Evolutionary conservation across 1,140 invertebrate genomes (phyloP).

Genomic region (Lordiphosa clarofinis): DNA sequence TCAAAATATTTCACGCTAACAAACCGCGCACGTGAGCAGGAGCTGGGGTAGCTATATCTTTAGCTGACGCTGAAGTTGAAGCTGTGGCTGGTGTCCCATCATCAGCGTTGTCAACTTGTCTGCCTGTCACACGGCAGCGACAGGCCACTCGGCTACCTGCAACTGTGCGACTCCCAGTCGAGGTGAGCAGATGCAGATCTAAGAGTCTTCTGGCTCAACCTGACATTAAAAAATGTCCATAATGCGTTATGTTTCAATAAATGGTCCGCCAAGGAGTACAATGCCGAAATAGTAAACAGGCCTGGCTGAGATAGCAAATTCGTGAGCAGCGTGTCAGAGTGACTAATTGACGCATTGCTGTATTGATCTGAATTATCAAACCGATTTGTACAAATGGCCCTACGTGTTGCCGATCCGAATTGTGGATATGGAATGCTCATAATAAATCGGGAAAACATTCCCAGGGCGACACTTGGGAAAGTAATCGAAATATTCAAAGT

Average conservation of each 20-base stretch:
- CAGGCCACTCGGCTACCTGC: conserved; percentile 66
- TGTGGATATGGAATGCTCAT: conserved; percentile 20
- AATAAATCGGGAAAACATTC: conserved; percentile 9
- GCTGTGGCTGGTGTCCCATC: conserved; percentile 19
- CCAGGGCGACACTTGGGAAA: conserved; percentile 4
- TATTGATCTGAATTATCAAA: conserved; percentile 66
- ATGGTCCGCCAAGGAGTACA: conserved; percentile 50
- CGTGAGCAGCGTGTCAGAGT: conserved; percentile 43
- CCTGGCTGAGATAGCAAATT: too few relatives aligned
- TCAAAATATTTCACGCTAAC: conserved; percentile 77
- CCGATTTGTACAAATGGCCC: conserved; percentile 51
- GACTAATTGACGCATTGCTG: conserved; percentile 56
- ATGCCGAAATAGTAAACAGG: conserved; percentile 64
- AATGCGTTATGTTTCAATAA: conserved; percentile 71
- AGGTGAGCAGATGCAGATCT: conserved; percentile 20
- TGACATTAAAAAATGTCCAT: conserved; percentile 71
- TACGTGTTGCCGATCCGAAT: conserved; percentile 32
- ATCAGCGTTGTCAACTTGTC: conserved; percentile 50
- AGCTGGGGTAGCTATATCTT: conserved; percentile 27
- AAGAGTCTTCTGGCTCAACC: conserved; percentile 7
- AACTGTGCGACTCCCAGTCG: conserved; percentile 61
- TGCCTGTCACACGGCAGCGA: conserved; percentile 27
- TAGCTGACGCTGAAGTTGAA: conserved; percentile 5
- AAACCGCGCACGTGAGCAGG: conserved; percentile 55
- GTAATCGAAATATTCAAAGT: conserved; percentile 1